Evolutionary conservation across 2,797 vertebrate species (phyloP).

Genomic region (Coracias cyanogaster): DNA sequence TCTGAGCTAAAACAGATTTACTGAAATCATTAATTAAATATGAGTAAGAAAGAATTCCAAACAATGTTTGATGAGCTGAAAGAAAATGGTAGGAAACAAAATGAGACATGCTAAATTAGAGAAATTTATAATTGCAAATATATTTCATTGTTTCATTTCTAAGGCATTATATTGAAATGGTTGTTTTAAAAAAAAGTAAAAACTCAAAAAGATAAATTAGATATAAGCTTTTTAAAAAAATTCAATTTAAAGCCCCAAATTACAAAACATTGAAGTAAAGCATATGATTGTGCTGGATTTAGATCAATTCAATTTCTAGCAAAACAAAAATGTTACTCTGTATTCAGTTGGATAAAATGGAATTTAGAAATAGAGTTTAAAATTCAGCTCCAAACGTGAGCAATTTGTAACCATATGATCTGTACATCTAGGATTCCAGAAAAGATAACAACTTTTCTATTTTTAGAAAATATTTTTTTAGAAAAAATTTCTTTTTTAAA

Average conservation of each 20-base stretch:
- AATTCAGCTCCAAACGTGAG: background rate
- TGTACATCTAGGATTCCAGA: background rate
- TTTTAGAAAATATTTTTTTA: too few species aligned
- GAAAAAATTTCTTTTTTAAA: too few species aligned
- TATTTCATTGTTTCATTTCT: background rate
- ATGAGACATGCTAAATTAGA: background rate
- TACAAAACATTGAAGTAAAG: slow-evolving; percentile 5
- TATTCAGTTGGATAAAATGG: background rate
- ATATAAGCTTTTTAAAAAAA: background rate
- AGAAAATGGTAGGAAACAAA: background rate
- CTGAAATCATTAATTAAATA: background rate
- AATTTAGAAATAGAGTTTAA: background rate
- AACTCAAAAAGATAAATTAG: background rate
- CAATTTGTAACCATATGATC: background rate
- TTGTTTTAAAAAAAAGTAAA: background rate
- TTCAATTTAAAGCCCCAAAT: background rate
- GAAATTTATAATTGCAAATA: background rate
- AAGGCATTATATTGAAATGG: background rate
- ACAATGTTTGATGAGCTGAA: background rate
- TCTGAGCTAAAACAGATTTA: background rate
- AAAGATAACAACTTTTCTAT: background rate
- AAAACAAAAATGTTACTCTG: background rate
- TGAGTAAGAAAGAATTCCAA: background rate
- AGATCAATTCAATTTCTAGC: background rate
- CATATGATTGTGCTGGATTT: background rate